phyloP scores from a whole-genome alignment of 2,888 invertebrate genomes.

The Lydus trimaculatus region DNA sequence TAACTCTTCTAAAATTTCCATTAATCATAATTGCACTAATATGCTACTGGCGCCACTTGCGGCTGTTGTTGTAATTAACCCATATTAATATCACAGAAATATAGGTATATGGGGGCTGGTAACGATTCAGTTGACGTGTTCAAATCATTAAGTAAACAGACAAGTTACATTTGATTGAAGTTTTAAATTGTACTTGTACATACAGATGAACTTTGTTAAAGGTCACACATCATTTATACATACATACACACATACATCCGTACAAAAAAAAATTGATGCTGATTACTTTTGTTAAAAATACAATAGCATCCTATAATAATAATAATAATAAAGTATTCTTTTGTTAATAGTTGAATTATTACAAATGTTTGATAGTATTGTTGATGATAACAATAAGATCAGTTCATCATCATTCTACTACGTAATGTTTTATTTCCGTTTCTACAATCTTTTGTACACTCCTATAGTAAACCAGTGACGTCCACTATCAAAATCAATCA shows the following conservation, averaged over 20 bases:
- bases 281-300: constrained; percentile 2
- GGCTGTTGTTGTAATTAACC: too few species aligned
- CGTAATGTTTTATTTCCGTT: neutral
- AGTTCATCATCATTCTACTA: neutral
- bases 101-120: too few species aligned
- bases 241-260: neutral
- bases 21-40: too few species aligned
- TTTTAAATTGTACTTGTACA: neutral
- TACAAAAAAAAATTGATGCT: neutral
- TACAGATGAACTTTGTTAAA: neutral
- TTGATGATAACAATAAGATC: neutral
- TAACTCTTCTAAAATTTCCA: too few species aligned
- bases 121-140: neutral
- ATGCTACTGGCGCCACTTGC: too few species aligned
- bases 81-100: too few species aligned
- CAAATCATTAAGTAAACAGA: neutral
- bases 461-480: too few species aligned
- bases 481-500: too few species aligned
- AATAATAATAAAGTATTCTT: neutral
- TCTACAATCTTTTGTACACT: neutral
- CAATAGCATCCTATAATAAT: neutral
- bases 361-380: neutral
- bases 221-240: neutral
- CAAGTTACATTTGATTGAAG: neutral
- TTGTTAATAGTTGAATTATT: neutral